A percentile compares a stretch with the other conserved stretches of the same genome.
phyloP scores from a whole-genome alignment of 2,797 vertebrate genomes.

The Silurus lanzhouensis region DNA sequence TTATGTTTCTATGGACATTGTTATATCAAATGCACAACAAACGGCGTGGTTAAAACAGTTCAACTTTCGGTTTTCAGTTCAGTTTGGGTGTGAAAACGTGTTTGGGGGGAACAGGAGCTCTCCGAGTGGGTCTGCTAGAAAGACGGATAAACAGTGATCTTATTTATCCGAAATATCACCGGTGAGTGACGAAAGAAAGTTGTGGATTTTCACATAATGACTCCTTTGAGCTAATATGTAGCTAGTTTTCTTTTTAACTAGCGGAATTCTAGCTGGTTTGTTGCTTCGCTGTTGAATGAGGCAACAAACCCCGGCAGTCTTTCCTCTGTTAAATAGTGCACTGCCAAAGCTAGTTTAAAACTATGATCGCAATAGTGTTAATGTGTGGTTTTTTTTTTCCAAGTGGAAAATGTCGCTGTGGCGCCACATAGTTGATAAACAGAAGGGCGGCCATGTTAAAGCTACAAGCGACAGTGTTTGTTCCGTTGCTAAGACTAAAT shows the following conservation, averaged over 20 bases:
- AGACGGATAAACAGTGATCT: background rate
- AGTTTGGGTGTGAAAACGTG: background rate
- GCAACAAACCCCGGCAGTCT: too few relatives aligned
- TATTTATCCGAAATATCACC: background rate
- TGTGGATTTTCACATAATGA: too few relatives aligned
- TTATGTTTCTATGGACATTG: background rate
- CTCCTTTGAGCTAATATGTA: background rate
- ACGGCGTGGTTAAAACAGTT: background rate
- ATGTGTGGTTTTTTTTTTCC: background rate
- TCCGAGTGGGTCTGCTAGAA: background rate
- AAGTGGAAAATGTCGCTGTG: conserved; percentile 64
- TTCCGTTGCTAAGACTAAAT: conserved; percentile 52
- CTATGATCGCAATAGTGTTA: too few relatives aligned
- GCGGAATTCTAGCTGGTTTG: background rate
- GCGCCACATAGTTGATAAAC: conserved; percentile 39
- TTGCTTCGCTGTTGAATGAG: background rate
- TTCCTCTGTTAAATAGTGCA: background rate
- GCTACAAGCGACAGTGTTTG: conserved; percentile 62
- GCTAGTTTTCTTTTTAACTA: background rate
- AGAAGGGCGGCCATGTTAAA: background rate
- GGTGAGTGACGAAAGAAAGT: background rate
- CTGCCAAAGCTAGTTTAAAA: background rate
- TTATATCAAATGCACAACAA: background rate
- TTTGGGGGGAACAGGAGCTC: background rate
- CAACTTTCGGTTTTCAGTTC: background rate